Base-by-base conservation (phyloP, 2,797 vertebrate species). In the Pseudochirops cupreus region DNA sequence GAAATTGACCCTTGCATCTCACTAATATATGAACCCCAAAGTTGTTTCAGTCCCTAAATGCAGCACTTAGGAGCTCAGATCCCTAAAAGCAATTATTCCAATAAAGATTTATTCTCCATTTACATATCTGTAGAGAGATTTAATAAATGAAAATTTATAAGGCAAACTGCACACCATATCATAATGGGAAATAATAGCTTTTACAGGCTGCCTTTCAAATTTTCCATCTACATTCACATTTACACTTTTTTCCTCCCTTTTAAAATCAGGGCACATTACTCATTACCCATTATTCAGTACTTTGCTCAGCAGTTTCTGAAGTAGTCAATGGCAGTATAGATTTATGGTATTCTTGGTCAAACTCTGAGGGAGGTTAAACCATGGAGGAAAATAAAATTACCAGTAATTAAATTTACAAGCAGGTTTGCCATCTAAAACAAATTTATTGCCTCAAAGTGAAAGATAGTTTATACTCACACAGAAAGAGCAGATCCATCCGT, bases 341-440 rank as follows among this genome's bases (percentile, higher is more conserved):
- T 99, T 99, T 99, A 99, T 99, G 97, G 91, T 98, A 97, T 97
- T 50, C 29, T 96, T 91, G 95, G 98, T 98, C 97, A 98, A 96
- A 97, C 96, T 98, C 97, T 98, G 96, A 98, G 97, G 98, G 98
- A 99, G 98, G 98, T 99, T 99, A 99, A 99, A 98, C 98, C 62
- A 5, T 98, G 97, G 98, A 98, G 98, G 97, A 98, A 99, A 99
- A 99, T 99, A 99, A 99, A 99, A 99, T 99, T 99, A 99, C 98
- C 96, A 97, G 98, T 98, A 99, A 99, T 99, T 99, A 99, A 99
- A 99, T 99, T 99, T 99, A 98, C 97, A 98, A 97, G 96, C 98
- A 98, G 97, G 97, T 98, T 98, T 99, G 97, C 98, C 98, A 98
- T 98, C 98, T 98, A 97, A 95, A 97, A 95, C 96, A 98, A 98